phyloP scores from a whole-genome alignment of 2,797 vertebrate species.

The Oreonectes daqikongensis region DNA sequence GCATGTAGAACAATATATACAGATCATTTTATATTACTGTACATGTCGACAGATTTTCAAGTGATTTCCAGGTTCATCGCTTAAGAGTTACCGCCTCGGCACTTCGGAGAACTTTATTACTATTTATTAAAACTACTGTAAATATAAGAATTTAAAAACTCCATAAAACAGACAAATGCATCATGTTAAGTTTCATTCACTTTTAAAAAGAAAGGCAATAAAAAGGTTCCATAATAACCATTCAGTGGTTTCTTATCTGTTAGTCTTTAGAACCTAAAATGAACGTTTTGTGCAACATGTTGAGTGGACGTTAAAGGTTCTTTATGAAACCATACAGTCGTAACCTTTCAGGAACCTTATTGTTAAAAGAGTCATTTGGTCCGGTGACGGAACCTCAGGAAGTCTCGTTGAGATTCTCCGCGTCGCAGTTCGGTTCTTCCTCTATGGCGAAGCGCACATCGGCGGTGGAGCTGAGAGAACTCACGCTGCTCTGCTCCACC shows the following conservation, averaged over 20 bases:
- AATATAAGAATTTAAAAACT: background rate
- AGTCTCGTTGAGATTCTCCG: conserved; percentile 68
- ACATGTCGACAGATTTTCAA: conserved; percentile 66
- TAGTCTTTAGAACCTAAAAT: too few relatives aligned
- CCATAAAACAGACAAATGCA: background rate
- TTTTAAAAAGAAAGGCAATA: too few relatives aligned
- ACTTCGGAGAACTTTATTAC: background rate
- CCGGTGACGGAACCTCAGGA: conserved; percentile 65
- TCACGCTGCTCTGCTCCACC: conserved; percentile 89
- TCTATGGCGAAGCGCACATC: conserved; percentile 88
- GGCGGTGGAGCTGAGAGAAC: conserved; percentile 91
- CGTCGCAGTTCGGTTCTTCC: conserved; percentile 81
- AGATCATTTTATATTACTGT: conserved; percentile 59
- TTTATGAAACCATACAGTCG: background rate
- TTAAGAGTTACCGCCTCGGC: background rate
- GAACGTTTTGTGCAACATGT: too few relatives aligned
- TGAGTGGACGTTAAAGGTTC: too few relatives aligned
- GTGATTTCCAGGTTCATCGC: conserved; percentile 72
- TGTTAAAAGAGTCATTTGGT: background rate
- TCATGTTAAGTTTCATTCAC: background rate
- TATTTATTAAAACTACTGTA: background rate
- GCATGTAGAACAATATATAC: conserved; percentile 57
- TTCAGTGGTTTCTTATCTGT: too few relatives aligned
- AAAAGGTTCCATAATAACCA: too few relatives aligned
- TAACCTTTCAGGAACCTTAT: background rate